Evolutionary conservation across 2,113 vertebrate species (phyloP).

Genomic region (Oncorhynchus kisutch): DNA sequence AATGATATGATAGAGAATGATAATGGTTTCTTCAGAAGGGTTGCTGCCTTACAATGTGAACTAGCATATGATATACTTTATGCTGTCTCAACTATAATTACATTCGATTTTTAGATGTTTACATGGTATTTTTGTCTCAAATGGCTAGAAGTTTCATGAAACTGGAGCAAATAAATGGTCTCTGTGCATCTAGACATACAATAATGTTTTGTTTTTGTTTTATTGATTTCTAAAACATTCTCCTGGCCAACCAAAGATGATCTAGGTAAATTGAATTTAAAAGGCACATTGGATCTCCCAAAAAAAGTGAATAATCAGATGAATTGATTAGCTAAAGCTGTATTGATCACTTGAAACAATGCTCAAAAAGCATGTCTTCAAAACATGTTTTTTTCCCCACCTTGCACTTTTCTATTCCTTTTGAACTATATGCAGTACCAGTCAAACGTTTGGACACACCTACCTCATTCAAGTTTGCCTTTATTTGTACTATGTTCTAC

Average conservation of each 20-base stretch:
- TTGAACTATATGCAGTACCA: background rate
- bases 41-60: background rate
- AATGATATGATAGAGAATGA: background rate
- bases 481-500: no score
- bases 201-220: constrained; percentile 60
- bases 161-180: constrained; percentile 30
- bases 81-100: background rate
- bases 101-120: background rate
- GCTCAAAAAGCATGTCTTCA: constrained; percentile 72
- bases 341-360: constrained; percentile 54
- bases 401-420: constrained; percentile 12
- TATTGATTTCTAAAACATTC: constrained; percentile 63
- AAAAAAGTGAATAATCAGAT: constrained; percentile 25
- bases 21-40: constrained; percentile 21
- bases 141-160: constrained; percentile 42
- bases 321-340: constrained; percentile 40
- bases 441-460: no score
- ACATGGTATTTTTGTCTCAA: background rate
- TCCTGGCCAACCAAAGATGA: constrained; percentile 70
- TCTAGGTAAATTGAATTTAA: constrained; percentile 74
- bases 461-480: no score
- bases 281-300: constrained; percentile 28
- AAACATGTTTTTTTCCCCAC: constrained; percentile 38
- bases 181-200: constrained; percentile 31
- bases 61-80: background rate